phyloP scores from a whole-genome alignment of 2,888 invertebrate genomes.

The Trachelus iudaicus region DNA sequence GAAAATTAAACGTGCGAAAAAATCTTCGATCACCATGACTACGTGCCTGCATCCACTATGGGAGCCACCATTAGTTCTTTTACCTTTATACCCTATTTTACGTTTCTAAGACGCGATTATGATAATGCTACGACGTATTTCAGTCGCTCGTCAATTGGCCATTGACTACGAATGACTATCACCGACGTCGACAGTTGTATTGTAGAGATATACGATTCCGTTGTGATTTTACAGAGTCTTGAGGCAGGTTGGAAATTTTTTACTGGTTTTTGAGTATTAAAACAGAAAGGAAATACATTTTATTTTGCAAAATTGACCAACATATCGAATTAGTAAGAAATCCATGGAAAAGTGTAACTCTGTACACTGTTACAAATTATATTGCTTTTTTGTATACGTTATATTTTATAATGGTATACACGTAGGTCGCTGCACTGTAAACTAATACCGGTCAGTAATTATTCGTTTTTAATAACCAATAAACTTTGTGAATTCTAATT shows the following conservation, averaged over 20 bases:
- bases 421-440: too few relatives aligned
- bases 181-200: background rate
- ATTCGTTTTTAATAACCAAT: too few relatives aligned
- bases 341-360: too few relatives aligned
- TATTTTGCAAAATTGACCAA: background rate
- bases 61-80: background rate
- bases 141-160: conserved; percentile 9
- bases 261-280: background rate
- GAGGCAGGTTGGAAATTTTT: background rate
- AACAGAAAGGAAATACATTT: background rate
- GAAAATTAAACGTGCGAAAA: conserved; percentile 24
- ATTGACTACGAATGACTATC: conserved; percentile 27
- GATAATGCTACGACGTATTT: conserved; percentile 46
- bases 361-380: too few relatives aligned
- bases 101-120: conserved; percentile 42
- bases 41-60: background rate
- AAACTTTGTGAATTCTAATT: too few relatives aligned
- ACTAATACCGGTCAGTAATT: too few relatives aligned
- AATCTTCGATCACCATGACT: conserved; percentile 27
- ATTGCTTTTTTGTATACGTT: too few relatives aligned
- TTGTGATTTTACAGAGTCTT: background rate
- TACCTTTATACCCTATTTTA: background rate
- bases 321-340: too few relatives aligned
- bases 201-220: background rate
- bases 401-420: too few relatives aligned